Percentiles rank a stretch among this genome's conserved stretches.
Conservation (phyloP, 2,888 invertebrate species). For the Drosophila hamatofila region DNA sequence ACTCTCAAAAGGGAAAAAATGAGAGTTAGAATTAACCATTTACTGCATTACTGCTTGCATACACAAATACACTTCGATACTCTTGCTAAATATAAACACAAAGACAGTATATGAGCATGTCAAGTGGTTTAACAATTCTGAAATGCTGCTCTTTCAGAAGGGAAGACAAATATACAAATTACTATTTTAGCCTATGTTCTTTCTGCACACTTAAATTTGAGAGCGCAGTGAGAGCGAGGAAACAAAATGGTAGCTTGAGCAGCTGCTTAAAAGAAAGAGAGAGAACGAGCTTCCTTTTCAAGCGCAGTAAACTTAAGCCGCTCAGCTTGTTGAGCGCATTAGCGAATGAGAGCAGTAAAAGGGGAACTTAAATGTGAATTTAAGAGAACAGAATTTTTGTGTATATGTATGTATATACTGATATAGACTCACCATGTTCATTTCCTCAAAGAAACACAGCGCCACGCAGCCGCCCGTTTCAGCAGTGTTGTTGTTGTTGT, state of each 20-base stretch:
- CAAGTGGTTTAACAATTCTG: not conserved
- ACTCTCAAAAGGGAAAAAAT: too few species aligned
- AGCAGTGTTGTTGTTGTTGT: constrained; percentile 60
- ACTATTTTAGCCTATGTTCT: not conserved
- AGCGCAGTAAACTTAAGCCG: not conserved
- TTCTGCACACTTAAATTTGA: not conserved
- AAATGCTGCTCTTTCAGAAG: not conserved
- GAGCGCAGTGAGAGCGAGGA: not conserved
- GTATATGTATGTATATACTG: not conserved
- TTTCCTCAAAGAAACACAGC: constrained; percentile 90
- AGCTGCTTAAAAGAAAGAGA: not conserved
- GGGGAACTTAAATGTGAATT: not conserved
- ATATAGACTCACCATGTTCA: constrained; percentile 87
- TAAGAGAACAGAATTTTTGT: not conserved
- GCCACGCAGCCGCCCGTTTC: constrained; percentile 86
- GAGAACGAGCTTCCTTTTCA: not conserved
- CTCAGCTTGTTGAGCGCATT: not conserved
- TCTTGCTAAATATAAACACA: not conserved
- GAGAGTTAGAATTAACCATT: too few species aligned
- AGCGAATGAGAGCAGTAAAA: not conserved
- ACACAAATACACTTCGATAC: not conserved
- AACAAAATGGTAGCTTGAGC: too few species aligned
- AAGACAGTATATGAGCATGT: not conserved
- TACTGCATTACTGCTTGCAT: not conserved
- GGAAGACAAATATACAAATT: not conserved